Evolutionary conservation across 2,113 vertebrate species (phyloP), one percentile per base, ranked within the genome.

Genomic region (Pycnonotus jocosus): DNA sequence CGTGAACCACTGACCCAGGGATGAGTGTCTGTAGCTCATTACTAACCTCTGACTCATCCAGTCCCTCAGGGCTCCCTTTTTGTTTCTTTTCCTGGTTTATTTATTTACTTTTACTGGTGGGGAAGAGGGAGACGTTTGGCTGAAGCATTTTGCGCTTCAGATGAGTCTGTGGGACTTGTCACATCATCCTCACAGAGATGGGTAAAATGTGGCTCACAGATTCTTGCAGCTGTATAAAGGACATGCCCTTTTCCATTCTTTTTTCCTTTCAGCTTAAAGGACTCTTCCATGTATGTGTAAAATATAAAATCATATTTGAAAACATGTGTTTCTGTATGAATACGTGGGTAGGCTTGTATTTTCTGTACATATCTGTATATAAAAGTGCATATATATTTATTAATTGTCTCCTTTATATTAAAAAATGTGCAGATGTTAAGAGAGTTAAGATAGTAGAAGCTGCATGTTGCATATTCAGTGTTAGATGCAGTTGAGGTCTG

Each of bases 1-100:
- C 40, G 14, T 93, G 94, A 95, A 64, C 88, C 24, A 0, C 79
- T 94, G 90, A 95, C 94, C 94, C 65, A 77, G 37, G 66, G 30
- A 85, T 57, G 84, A 87, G 77, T 93, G 87, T 92, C 90, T 95
- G 87, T 58, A 68, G 70, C 80, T 95, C 94, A 88, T 96, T 90
- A 90, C 93, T 92, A 94, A 94, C 90, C 90, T 72, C 90, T 94
- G 88, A 96, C 79, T 96, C 93, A 95, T 74, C 60, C 76, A 21
- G 45, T 91, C 92, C 85, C 85, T 94, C 57, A 51, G 56, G 76
- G 68, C 74, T 92, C 79, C 64, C 79, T 91, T 93, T 87, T 81
- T 91, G 92, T 92, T 94, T 85, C 79, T 96, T 90, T 93, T 92
- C 56, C 53, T 79, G 44, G 42, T 71, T 86, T 86, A 12, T 94